Base-by-base conservation (phyloP, 2,888 invertebrate species). In the Plagodis pulveraria region DNA sequence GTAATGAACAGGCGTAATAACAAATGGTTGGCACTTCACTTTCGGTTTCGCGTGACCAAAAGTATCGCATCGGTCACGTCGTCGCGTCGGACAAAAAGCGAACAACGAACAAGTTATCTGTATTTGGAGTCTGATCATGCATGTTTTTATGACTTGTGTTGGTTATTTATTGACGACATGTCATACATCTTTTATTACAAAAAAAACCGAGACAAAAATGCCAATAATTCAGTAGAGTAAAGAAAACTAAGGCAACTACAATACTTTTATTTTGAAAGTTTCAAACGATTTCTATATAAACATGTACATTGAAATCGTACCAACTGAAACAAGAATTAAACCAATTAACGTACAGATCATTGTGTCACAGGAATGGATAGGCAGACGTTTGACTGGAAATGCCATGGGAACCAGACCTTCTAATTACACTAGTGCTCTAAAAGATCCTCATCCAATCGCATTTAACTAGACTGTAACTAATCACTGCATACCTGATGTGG, bases 31-130 rank as follows among this genome's bases (percentile, higher is more conserved):
- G 53, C 33, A 57, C 51, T 56, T 63, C 64, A 76, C 78, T 78
- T 78, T 78, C 75, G 53, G 66, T 73, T 70, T 71, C 54, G 56
- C 48, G 6, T 58, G 51, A 11, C 56, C 60, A 63, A 64, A 53
- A 50, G 49, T 38, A 57, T 55, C 10, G 47, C 62, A 62, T 53
- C 49, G 54, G 53, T 46, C 56, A 50, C 38, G 45, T 36, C 38
- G 45, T 36, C 43, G 44, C 34, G 50, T n/a, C n/a, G n/a, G n/a
- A n/a, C 42, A 60, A 65, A 63, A 67, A 57, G 10, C 46, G 45
- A 40, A 58, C 51, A 42, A 58, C 48, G 53, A 38, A 61, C 59
- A 55, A 44, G 51, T 57, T 61, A 5, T 51, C 61, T 58, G 40
- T 62, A 56, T 60, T 56, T 63, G 62, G 61, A 50, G 52, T 11